Base-by-base conservation (phyloP, 2,888 invertebrate genomes). In the Desoria tigrina region DNA sequence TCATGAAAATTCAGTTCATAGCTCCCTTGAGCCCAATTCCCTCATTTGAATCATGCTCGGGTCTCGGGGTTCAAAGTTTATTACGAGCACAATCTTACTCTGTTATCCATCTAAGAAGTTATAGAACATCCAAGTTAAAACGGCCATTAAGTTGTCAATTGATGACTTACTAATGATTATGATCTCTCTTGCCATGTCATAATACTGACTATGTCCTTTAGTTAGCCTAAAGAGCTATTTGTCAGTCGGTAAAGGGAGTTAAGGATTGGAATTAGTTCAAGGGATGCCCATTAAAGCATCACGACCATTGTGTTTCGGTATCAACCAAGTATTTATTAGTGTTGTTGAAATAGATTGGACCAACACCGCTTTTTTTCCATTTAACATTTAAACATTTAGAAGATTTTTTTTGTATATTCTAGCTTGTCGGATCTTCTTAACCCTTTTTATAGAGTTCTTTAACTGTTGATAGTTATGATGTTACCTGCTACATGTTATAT, bases 101-200 rank as follows among this genome's bases (percentile, higher is more conserved):
- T 11, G 9, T 45, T 45, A 45, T 45, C 45, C 6, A 45, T 45
- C 45, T n/a, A 16, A 45, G 21, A 6, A 21, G 6, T 11, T 11
- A 45, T 45, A 45, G 16, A 6, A 6, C 45, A 45, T 45, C 16
- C 16, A 16, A 45, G 45, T 51, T 11, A 18, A 51, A 51, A 51
- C 51, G 23, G 26, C 51, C 23, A 51, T 51, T 51, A 51, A 51
- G 26, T 51, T 51, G 51, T 51, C 51, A 51, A 51, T 51, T 4
- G 45, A 23, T 51, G 51, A 51, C 51, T 51, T 51, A 27, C 51
- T 51, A 51, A 51, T 51, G 51, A 51, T 51, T 16, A 51, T 51
- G 26, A 27, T 51, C 51, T 45, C 45, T 45, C 21, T 45, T 45
- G 6, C 16, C 45, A 6, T 39, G 9, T 16, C 16, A 16, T 16